phyloP scores from a whole-genome alignment of 1,140 invertebrate genomes.

The Fragariocoptes setiger region DNA sequence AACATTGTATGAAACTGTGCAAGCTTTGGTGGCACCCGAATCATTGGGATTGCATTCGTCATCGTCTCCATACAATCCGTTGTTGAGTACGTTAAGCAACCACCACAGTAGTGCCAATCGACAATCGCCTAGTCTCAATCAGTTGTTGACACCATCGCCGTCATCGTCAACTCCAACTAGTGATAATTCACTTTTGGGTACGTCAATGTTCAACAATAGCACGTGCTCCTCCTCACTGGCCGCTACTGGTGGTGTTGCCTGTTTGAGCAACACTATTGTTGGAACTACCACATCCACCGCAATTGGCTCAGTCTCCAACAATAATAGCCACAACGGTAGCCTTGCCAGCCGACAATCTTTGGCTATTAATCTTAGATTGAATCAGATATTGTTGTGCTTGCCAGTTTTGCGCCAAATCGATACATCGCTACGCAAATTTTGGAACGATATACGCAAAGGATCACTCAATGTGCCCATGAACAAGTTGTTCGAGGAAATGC shows the following conservation, averaged over 20 bases:
- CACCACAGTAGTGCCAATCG: neutral
- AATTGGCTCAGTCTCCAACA: neutral
- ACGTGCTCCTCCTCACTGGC: neutral
- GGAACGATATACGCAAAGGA: slow-evolving; percentile 53
- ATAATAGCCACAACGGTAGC: slow-evolving; percentile 16
- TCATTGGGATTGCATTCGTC: neutral
- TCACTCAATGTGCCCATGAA: slow-evolving; percentile 63
- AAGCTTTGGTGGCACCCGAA: slow-evolving; percentile 26
- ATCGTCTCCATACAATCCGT: neutral
- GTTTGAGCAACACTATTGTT: neutral
- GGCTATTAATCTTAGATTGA: slow-evolving; percentile 26
- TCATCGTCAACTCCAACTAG: neutral
- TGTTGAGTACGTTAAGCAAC: neutral
- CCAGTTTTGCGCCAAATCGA: slow-evolving; percentile 64
- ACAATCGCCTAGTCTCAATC: neutral
- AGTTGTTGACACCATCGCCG: neutral
- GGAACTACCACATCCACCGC: neutral
- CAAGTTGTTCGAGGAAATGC: slow-evolving; percentile 85
- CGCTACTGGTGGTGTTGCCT: neutral
- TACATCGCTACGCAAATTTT: slow-evolving; percentile 51
- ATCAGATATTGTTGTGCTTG: slow-evolving; percentile 54
- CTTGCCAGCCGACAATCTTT: no score
- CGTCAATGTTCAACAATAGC: neutral
- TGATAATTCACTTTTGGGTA: neutral
- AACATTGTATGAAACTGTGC: slow-evolving; percentile 50